phyloP scores from a whole-genome alignment of 2,888 invertebrate species.

The Bellardia bayeri region DNA sequence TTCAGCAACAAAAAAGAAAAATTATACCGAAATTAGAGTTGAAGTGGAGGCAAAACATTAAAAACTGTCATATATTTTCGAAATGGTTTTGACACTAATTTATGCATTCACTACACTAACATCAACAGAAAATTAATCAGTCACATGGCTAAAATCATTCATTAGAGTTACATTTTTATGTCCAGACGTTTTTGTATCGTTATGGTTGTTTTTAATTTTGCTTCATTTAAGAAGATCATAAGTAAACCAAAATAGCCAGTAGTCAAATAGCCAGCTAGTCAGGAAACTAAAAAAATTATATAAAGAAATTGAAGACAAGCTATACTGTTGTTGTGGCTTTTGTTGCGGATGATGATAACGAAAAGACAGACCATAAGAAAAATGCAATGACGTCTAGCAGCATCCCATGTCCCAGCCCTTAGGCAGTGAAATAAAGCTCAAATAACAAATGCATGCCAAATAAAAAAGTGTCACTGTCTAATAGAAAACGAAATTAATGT shows the following conservation, averaged over 20 bases:
- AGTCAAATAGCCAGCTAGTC: conserved; percentile 46
- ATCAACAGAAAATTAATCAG: conserved; percentile 74
- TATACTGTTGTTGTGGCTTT: conserved; percentile 36
- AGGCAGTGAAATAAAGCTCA: conserved; percentile 65
- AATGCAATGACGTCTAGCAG: conserved; percentile 76
- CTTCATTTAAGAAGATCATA: conserved; percentile 43
- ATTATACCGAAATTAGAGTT: conserved; percentile 6
- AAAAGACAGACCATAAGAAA: conserved; percentile 76
- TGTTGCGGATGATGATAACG: conserved; percentile 72
- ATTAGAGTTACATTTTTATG: conserved; percentile 59
- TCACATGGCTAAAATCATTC: conserved; percentile 71
- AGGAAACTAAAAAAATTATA: conserved; percentile 28
- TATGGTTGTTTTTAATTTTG: conserved; percentile 5
- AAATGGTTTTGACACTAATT: conserved; percentile 72
- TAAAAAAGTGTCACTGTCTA: conserved; percentile 69
- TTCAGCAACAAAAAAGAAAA: not conserved
- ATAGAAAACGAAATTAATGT: conserved; percentile 49
- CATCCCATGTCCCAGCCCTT: conserved; percentile 53
- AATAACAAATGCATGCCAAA: conserved; percentile 68
- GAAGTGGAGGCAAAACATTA: conserved; percentile 43
- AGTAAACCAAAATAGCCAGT: conserved; percentile 48
- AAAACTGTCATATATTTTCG: conserved; percentile 70
- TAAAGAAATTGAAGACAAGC: conserved; percentile 39
- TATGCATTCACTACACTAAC: conserved; percentile 66
- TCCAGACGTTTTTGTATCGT: not conserved